These are phyloP conservation scores for Metopolophium dirhodum DNA, from an alignment of 1,140 invertebrate genomes.

Conservation along the genomic window DNA sequence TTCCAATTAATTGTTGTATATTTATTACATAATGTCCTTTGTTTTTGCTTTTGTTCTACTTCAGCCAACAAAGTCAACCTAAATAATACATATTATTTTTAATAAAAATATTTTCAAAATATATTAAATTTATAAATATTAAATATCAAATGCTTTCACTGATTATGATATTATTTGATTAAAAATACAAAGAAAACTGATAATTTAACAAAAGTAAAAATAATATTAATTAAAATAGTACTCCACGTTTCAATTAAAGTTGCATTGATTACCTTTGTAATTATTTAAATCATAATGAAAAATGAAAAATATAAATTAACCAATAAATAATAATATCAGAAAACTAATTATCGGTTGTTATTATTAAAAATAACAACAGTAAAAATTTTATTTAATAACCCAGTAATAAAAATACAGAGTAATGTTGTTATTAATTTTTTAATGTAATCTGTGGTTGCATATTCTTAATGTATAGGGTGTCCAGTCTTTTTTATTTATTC, in stretches of 20 bases:
- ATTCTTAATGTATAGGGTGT: neutral
- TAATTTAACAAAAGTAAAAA: neutral
- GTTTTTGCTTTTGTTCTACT: constrained; percentile 23
- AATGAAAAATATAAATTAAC: too few relatives aligned
- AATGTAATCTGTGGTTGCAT: neutral
- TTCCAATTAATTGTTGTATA: neutral
- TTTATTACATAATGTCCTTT: constrained; percentile 9
- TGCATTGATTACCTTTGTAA: too few relatives aligned
- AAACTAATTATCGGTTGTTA: too few relatives aligned
- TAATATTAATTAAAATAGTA: too few relatives aligned
- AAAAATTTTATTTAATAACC: too few relatives aligned
- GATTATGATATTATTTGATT: neutral
- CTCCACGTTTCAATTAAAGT: too few relatives aligned
- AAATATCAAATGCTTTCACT: neutral
- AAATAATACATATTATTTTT: neutral
- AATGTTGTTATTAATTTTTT: neutral
- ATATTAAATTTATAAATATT: neutral
- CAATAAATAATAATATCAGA: too few relatives aligned
- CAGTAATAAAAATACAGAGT: too few relatives aligned
- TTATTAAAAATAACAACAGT: too few relatives aligned
- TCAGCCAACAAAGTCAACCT: constrained; percentile 10
- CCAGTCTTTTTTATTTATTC: neutral
- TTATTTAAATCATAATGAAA: too few relatives aligned
- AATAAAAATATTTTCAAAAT: neutral
- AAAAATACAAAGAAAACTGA: neutral